A percentile compares a stretch with the other conserved stretches of the same genome.
These are phyloP conservation scores for Diplazon laetatorius DNA, from an alignment of 2,888 invertebrate species.

Conservation along the genomic window DNA sequence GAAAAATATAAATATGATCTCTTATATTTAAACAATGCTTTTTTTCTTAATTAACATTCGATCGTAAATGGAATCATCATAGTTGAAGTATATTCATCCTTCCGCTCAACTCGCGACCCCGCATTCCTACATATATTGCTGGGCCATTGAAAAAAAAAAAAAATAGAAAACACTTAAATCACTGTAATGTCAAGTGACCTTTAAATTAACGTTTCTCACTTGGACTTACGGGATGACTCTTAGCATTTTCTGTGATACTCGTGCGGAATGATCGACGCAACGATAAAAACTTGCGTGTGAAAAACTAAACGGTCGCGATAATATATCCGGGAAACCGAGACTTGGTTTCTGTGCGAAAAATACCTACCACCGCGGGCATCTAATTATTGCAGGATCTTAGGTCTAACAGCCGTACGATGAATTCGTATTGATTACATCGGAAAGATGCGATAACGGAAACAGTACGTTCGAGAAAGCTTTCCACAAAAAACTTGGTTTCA, in stretches of 20 bases:
- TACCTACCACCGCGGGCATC: conserved; percentile 19
- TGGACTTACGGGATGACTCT: conserved; percentile 35
- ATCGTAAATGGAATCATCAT: no score
- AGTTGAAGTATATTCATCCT: no score
- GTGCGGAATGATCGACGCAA: conserved; percentile 37
- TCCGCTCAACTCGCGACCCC: no score
- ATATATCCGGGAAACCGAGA: conserved; percentile 51
- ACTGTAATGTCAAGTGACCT: conserved; percentile 9
- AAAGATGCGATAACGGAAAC: background rate
- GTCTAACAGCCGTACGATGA: background rate
- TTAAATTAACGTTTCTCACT: conserved; percentile 26
- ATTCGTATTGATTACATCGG: background rate
- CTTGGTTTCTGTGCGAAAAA: conserved; percentile 20
- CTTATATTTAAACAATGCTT: no score
- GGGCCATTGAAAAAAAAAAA: conserved; percentile 28
- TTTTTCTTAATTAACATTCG: no score
- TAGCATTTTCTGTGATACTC: conserved; percentile 38
- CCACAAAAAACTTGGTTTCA: no score
- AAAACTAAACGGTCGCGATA: conserved; percentile 57
- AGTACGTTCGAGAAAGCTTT: background rate
- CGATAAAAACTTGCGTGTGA: conserved; percentile 55
- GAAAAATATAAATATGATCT: no score
- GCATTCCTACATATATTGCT: no score
- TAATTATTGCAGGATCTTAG: conserved; percentile 5
- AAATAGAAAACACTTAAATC: conserved; percentile 9